phyloP scores from a whole-genome alignment of 2,888 invertebrate genomes.

The Drosophila mulleri region DNA sequence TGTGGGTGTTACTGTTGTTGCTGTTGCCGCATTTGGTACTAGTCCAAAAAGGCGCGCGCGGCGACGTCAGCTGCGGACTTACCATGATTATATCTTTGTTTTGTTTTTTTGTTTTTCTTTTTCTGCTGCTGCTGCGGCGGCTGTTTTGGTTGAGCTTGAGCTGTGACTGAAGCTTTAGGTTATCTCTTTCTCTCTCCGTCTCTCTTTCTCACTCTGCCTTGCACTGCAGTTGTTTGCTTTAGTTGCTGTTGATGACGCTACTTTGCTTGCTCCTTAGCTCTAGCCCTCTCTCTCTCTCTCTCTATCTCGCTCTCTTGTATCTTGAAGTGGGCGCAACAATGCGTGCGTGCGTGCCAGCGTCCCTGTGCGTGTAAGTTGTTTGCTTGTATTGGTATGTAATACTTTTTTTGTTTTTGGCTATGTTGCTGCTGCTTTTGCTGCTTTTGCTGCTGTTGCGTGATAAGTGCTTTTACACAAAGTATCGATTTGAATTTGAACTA shows the following conservation, averaged over 20 bases:
- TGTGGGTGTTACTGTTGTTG: constrained; percentile 42
- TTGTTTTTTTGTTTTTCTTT: constrained; percentile 1
- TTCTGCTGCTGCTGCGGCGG: neutral
- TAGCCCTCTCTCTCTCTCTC: constrained; percentile 8
- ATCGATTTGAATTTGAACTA: constrained; percentile 47
- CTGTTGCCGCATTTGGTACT: constrained; percentile 62
- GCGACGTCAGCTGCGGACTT: constrained; percentile 49
- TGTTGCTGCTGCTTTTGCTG: neutral
- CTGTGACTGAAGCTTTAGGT: constrained; percentile 28
- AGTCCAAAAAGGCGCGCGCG: constrained; percentile 68
- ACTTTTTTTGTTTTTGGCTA: constrained; percentile 28
- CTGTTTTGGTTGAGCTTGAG: constrained; percentile 23
- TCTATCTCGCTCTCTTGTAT: constrained; percentile 15
- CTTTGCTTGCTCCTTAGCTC: constrained; percentile 9
- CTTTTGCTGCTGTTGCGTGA: constrained; percentile 46
- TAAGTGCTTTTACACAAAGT: constrained; percentile 29
- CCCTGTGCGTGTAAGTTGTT: constrained; percentile 6
- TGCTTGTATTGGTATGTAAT: constrained; percentile 41
- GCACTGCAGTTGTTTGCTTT: constrained; percentile 20
- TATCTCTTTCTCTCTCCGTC: constrained; percentile 10
- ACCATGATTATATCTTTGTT: constrained; percentile 53
- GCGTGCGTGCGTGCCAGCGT: constrained; percentile 36
- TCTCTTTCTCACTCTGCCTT: constrained; percentile 2
- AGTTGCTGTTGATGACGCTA: constrained; percentile 18
- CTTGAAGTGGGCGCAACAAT: constrained; percentile 37